Percentiles rank a stretch among this genome's conserved stretches.
Evolutionary conservation across 1,140 invertebrate genomes (phyloP).

Genomic region (Leguminivora glycinivorella): DNA sequence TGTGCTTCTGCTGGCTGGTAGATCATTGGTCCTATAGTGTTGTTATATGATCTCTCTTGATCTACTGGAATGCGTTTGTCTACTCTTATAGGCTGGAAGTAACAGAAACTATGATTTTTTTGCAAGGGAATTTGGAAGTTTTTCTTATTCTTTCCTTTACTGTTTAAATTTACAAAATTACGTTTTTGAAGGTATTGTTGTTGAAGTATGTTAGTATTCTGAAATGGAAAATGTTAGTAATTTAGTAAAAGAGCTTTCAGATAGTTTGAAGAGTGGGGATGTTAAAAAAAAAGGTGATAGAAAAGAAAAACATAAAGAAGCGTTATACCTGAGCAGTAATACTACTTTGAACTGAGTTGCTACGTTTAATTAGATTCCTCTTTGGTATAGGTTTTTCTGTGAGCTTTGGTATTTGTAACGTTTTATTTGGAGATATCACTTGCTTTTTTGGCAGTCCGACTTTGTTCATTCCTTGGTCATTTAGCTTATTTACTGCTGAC

Average conservation of each 20-base stretch:
- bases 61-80: slow-evolving; percentile 69
- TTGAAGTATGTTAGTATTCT: slow-evolving; percentile 79
- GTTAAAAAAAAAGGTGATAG: slow-evolving; percentile 44
- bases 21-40: slow-evolving; percentile 73
- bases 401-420: slow-evolving; percentile 73
- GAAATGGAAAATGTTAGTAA: slow-evolving; percentile 62
- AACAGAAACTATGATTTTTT: slow-evolving; percentile 84
- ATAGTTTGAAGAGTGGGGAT: slow-evolving; percentile 25
- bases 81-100: slow-evolving; percentile 82
- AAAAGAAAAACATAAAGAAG: slow-evolving; percentile 60
- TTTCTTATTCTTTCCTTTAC: slow-evolving; percentile 78
- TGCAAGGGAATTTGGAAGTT: slow-evolving; percentile 82
- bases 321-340: slow-evolving; percentile 69
- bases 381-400: slow-evolving; percentile 71
- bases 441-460: slow-evolving; percentile 55
- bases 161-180: slow-evolving; percentile 70
- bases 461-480: slow-evolving; percentile 63
- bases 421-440: slow-evolving; percentile 63
- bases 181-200: slow-evolving; percentile 78
- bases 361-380: slow-evolving; percentile 62
- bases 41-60: slow-evolving; percentile 70
- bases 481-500: slow-evolving; percentile 65
- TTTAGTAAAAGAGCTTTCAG: slow-evolving; percentile 51
- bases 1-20: slow-evolving; percentile 68
- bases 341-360: slow-evolving; percentile 67